Percentiles rank a stretch among this genome's conserved stretches.
These are phyloP conservation scores for Itoplectis maculator DNA, from an alignment of 2,888 invertebrate species.

Conservation along the genomic window DNA sequence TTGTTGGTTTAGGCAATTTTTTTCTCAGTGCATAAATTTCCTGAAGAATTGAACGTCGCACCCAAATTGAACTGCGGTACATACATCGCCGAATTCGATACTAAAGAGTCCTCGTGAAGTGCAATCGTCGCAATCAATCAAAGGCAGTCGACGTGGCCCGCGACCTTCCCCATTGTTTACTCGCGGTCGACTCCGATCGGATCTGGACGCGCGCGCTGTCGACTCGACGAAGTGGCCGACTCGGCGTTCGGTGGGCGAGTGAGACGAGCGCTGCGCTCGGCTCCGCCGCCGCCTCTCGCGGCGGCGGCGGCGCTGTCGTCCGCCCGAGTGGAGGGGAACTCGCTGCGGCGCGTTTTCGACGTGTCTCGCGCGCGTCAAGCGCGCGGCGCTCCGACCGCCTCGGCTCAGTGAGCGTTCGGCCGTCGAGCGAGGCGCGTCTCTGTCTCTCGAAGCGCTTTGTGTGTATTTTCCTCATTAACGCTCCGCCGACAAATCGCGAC, in stretches of 20 bases:
- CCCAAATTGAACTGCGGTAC: too few relatives aligned
- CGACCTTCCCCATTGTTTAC: background rate
- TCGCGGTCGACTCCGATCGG: too few relatives aligned
- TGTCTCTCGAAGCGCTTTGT: background rate
- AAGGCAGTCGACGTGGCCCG: background rate
- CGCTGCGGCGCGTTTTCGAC: constrained; percentile 42
- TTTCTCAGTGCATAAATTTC: too few relatives aligned
- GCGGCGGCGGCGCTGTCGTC: background rate
- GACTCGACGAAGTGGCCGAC: background rate
- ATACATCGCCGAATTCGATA: too few relatives aligned
- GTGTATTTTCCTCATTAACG: too few relatives aligned
- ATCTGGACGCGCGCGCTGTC: too few relatives aligned
- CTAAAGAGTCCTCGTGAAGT: too few relatives aligned
- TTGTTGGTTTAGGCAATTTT: too few relatives aligned
- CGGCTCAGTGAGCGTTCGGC: constrained; percentile 63
- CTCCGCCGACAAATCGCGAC: background rate
- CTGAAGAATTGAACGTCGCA: too few relatives aligned
- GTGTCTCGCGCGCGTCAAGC: constrained; percentile 26
- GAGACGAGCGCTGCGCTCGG: constrained; percentile 12
- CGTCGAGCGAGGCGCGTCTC: constrained; percentile 50
- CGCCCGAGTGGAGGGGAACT: constrained; percentile 2
- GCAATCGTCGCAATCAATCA: too few relatives aligned
- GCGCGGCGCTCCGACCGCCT: constrained; percentile 55
- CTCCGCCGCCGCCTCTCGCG: background rate
- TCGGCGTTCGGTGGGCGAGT: constrained; percentile 45